Evolutionary conservation across 2,888 invertebrate species (phyloP).

Genomic region (Lomographa bimaculata): DNA sequence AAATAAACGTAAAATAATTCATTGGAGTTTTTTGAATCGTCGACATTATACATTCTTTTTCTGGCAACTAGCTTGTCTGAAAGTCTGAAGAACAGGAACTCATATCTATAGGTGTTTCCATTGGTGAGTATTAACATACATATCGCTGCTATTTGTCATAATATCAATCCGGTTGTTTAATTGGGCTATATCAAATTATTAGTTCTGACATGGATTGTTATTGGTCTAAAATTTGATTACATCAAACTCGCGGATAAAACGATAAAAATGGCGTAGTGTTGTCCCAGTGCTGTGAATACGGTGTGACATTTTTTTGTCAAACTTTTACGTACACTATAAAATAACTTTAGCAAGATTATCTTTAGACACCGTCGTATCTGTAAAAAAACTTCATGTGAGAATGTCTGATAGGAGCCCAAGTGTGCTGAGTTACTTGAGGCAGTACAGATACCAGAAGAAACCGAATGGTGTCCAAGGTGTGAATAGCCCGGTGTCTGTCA

Average conservation of each 20-base stretch:
- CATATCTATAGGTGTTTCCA: no score
- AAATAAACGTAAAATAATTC: no score
- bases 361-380: no score
- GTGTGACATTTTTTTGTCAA: slow-evolving; percentile 55
- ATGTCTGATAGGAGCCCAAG: slow-evolving; percentile 82
- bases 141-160: no score
- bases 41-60: no score
- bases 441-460: slow-evolving; percentile 88
- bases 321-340: slow-evolving; percentile 51
- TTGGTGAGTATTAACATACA: no score
- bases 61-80: no score
- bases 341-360: slow-evolving; percentile 33
- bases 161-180: no score
- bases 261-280: slow-evolving; percentile 75
- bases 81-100: no score
- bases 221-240: slow-evolving; percentile 42
- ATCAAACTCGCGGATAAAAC: slow-evolving; percentile 66
- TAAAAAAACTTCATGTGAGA: slow-evolving; percentile 46
- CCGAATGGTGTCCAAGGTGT: slow-evolving; percentile 61
- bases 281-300: slow-evolving; percentile 59
- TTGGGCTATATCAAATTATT: no score
- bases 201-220: no score
- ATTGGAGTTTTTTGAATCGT: no score
- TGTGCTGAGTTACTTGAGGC: slow-evolving; percentile 85
- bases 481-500: slow-evolving; percentile 56